These are phyloP conservation scores for Campoplex nolae DNA, from an alignment of 2,888 invertebrate species.

Conservation along the genomic window DNA sequence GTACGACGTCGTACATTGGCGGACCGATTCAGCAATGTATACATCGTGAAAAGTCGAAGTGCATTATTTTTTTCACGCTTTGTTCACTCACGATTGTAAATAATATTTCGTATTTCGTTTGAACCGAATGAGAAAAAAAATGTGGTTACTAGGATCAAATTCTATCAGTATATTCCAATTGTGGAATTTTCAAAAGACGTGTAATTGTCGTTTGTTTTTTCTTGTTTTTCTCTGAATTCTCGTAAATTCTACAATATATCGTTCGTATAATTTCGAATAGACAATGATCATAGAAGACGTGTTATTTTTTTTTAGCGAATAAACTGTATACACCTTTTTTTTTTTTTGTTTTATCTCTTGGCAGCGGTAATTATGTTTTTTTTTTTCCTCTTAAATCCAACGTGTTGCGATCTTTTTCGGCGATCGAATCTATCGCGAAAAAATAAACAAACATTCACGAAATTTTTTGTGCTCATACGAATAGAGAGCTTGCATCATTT, in stretches of 20 bases:
- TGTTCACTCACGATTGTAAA: constrained; percentile 35
- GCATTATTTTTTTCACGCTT: constrained; percentile 5
- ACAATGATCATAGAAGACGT: constrained; percentile 63
- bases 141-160: constrained; percentile 38
- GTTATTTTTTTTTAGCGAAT: constrained; percentile 57
- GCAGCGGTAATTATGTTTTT: constrained; percentile 52
- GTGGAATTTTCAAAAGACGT: constrained; percentile 22
- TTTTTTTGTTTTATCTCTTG: constrained; percentile 51
- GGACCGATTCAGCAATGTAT: constrained; percentile 45
- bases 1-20: constrained; percentile 35
- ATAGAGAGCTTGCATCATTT: constrained; percentile 18
- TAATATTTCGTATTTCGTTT: constrained; percentile 32
- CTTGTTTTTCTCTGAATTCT: constrained; percentile 27
- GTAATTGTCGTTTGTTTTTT: constrained; percentile 6
- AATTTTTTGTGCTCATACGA: background rate
- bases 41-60: constrained; percentile 30
- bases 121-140: constrained; percentile 42
- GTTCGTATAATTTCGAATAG: constrained; percentile 58
- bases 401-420: background rate
- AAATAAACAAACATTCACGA: background rate
- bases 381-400: constrained; percentile 2
- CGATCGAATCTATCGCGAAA: background rate
- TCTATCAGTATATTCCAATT: constrained; percentile 34
- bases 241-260: constrained; percentile 52
- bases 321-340: constrained; percentile 43